Base-by-base conservation (phyloP, 2,797 vertebrate species). In the Sebastes trivittatus region DNA sequence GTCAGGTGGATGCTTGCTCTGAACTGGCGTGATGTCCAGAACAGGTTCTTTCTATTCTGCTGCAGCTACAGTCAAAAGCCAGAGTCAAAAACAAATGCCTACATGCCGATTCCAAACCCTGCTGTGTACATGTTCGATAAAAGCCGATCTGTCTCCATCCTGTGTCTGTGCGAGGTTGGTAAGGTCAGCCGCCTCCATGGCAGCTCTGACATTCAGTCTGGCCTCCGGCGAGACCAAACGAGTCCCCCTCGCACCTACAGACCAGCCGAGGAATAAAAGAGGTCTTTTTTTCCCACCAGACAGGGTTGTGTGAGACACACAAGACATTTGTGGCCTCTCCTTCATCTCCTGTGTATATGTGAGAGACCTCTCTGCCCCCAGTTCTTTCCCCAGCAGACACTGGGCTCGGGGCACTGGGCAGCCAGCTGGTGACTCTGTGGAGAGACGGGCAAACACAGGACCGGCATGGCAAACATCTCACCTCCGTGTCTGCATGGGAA, bases 401-500 rank as follows among this genome's bases (percentile, higher is more conserved):
- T 62, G 61, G 46, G 76, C 84, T 77, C 62, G 16, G 49, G 86
- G 75, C 56, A 62, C 59, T 3, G 55, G 71, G 81, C 81, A 74
- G 86, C 87, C 87, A 78, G 89, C 67, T 80, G 64, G 69, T 75
- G 84, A 81, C 82, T 91, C 81, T 80, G 82, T 58, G 82, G 88
- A 89, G 82, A 91, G 87, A 75, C 82, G 34, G 81, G 83, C 91
- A 95, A 94, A 95, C 90, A 93, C 84, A 72, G 87, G 73, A 71
- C 78, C 82, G 11, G 83, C 85, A 87, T 77, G 52, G 90, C 93
- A 94, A 95, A 94, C 92, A 94, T 95, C 91, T 94, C 93, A 94
- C 94, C 91, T 91, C 86, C 46, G 85, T 94, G 94, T 91, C 88
- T 91, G 93, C 92, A 90, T 94, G 91, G 90, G 91, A 95, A 95